Percentiles rank a stretch among this genome's conserved stretches.
These are phyloP conservation scores for Mesaphorura yosii DNA, from an alignment of 1,140 invertebrate genomes.

Conservation along the genomic window DNA sequence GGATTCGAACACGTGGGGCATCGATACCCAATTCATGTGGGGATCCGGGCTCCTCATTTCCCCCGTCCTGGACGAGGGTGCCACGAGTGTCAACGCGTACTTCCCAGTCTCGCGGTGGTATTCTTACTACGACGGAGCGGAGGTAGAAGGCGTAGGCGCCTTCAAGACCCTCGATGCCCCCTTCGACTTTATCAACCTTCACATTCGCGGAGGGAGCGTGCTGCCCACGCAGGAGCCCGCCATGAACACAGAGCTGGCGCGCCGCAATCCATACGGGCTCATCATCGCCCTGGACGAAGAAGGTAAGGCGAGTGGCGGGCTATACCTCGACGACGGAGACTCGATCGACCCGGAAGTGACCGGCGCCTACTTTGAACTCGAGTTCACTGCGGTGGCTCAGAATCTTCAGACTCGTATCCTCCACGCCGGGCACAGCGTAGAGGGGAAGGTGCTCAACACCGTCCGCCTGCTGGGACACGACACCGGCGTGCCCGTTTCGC, in stretches of 20 bases:
- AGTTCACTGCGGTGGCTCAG: neutral
- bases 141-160: slow-evolving; percentile 39
- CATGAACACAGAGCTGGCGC: slow-evolving; percentile 25
- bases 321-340: slow-evolving; percentile 38
- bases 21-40: slow-evolving; percentile 22
- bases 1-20: slow-evolving; percentile 1
- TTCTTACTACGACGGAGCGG: slow-evolving; percentile 37
- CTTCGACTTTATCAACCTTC: slow-evolving; percentile 51
- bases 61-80: slow-evolving; percentile 28
- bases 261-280: slow-evolving; percentile 34
- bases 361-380: slow-evolving; percentile 5
- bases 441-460: slow-evolving; percentile 8
- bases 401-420: neutral
- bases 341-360: slow-evolving; percentile 23
- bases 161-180: slow-evolving; percentile 45
- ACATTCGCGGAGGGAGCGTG: slow-evolving; percentile 59
- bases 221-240: slow-evolving; percentile 54
- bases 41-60: slow-evolving; percentile 30
- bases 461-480: slow-evolving; percentile 20
- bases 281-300: slow-evolving; percentile 34
- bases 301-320: slow-evolving; percentile 31
- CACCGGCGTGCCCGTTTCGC: neutral
- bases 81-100: slow-evolving; percentile 33
- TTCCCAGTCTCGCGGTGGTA: slow-evolving; percentile 39
- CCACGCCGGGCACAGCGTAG: slow-evolving; percentile 12